Conservation (phyloP, 2,113 vertebrate species). For the Cinclus cinclus region DNA sequence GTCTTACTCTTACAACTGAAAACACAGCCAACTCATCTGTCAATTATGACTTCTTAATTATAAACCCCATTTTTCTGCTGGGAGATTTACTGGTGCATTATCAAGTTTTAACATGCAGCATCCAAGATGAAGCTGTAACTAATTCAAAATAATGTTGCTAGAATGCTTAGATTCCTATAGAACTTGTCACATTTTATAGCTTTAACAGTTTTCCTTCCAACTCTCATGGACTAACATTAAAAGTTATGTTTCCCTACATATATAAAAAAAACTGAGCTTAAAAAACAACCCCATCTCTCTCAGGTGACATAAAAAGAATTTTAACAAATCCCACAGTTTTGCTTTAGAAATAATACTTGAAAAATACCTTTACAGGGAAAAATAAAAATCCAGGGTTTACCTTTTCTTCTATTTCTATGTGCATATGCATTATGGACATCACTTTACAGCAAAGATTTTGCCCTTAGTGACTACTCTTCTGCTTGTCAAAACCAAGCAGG, state of each 20-base stretch:
- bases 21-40: background rate
- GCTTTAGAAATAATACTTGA: background rate
- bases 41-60: background rate
- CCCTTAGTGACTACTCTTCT: background rate
- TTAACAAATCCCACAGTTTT: background rate
- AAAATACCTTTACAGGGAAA: background rate
- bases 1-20: background rate
- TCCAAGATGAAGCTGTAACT: background rate
- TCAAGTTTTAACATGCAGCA: background rate
- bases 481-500: background rate
- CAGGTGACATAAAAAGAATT: constrained; percentile 1
- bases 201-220: background rate
- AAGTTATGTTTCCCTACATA: background rate
- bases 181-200: background rate
- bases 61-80: background rate
- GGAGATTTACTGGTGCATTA: background rate
- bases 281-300: background rate
- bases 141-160: background rate
- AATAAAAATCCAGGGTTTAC: background rate
- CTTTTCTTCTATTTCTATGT: background rate
- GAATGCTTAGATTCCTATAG: background rate
- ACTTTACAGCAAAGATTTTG: background rate
- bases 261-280: background rate
- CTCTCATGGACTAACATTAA: background rate
- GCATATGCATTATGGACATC: background rate